These are phyloP conservation scores for Drosophila elegans DNA, from an alignment of 1,140 invertebrate species.

Conservation along the genomic window DNA sequence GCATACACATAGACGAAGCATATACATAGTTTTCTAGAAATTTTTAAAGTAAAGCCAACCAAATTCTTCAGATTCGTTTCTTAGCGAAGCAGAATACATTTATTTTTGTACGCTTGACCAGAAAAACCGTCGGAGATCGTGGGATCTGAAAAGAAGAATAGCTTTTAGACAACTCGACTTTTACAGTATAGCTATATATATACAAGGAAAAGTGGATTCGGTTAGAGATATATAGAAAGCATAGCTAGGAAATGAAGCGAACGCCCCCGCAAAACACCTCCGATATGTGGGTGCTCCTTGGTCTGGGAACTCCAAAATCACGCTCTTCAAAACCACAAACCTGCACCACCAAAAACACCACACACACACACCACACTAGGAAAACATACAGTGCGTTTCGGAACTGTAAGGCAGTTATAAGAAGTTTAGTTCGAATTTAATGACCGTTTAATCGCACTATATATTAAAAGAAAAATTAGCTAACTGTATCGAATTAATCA, in stretches of 20 bases:
- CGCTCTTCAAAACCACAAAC: conserved; percentile 21
- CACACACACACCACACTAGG: conserved; percentile 12
- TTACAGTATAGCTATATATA: conserved; percentile 24
- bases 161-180: conserved; percentile 50
- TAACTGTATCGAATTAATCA: not conserved
- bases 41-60: conserved; percentile 52
- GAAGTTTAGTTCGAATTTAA: conserved; percentile 24
- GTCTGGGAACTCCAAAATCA: conserved; percentile 5
- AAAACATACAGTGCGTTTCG: conserved; percentile 19
- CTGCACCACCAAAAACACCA: conserved; percentile 3
- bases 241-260: conserved; percentile 33
- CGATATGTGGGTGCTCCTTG: conserved; percentile 10
- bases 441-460: not conserved
- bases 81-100: conserved; percentile 42
- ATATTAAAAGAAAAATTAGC: not conserved
- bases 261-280: not conserved
- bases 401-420: not conserved
- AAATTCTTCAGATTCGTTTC: conserved; percentile 32
- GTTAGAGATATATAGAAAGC: conserved; percentile 22
- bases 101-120: conserved; percentile 63
- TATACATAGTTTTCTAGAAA: conserved; percentile 71
- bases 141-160: conserved; percentile 8
- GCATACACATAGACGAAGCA: conserved; percentile 28
- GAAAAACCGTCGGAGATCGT: not conserved
- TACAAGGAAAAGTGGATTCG: conserved; percentile 11